phyloP scores from a whole-genome alignment of 2,797 vertebrate species.

The Lepidocolaptes lacrymiger region DNA sequence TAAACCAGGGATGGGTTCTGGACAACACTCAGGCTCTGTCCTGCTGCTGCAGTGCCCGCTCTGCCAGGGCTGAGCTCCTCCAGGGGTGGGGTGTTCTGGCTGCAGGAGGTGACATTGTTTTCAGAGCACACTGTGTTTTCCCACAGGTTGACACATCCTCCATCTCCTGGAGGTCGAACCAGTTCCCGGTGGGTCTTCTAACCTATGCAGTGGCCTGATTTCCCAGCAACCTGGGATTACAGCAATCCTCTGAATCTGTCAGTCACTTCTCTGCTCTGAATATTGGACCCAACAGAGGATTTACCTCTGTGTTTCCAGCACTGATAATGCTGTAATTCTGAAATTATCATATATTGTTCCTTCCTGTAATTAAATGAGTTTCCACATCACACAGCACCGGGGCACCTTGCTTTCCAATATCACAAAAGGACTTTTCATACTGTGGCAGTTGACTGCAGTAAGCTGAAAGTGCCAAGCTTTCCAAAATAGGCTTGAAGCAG shows the following conservation, averaged over 20 bases:
- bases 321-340: not conserved
- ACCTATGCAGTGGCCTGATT: not conserved
- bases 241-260: not conserved
- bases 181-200: not conserved
- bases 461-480: conserved; percentile 29
- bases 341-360: not conserved
- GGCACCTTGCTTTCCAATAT: not conserved
- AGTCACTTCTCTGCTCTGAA: not conserved
- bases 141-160: not conserved
- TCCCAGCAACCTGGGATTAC: not conserved
- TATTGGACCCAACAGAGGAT: not conserved
- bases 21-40: not conserved
- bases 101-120: not conserved
- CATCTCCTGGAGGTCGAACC: not conserved
- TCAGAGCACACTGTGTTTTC: not conserved
- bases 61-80: not conserved
- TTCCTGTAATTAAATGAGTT: not conserved
- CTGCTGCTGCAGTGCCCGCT: not conserved
- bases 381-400: not conserved
- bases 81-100: not conserved
- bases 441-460: not conserved
- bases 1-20: not conserved
- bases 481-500: conserved; percentile 39
- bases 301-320: not conserved
- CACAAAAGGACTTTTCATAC: not conserved